These are phyloP conservation scores for Calonectris borealis DNA, from an alignment of 2,113 vertebrate species.

Conservation along the genomic window DNA sequence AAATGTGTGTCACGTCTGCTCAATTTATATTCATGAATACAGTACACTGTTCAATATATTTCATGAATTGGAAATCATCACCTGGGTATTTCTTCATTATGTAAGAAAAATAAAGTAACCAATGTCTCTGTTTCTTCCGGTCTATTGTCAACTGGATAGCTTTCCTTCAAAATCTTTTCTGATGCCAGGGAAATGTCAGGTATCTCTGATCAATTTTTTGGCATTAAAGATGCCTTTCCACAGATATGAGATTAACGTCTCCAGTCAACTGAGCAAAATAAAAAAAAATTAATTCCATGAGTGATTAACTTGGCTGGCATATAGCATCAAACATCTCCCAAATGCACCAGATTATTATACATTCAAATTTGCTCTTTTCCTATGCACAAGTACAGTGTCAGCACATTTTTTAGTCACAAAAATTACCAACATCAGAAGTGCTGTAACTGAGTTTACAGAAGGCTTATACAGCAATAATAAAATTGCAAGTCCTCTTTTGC, in stretches of 20 bases:
- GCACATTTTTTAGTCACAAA: constrained; percentile 33
- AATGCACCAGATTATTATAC: constrained; percentile 11
- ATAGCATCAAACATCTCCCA: background rate
- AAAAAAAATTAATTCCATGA: background rate
- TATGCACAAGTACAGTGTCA: constrained; percentile 3
- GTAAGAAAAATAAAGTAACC: constrained; percentile 13
- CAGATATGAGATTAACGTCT: background rate
- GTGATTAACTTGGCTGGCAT: constrained; percentile 25
- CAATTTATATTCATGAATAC: constrained; percentile 64
- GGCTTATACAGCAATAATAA: constrained; percentile 35
- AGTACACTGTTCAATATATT: background rate
- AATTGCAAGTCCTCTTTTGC: background rate
- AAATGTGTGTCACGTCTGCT: constrained; percentile 1
- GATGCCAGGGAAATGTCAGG: background rate
- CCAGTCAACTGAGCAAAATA: background rate
- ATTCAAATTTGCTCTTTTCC: constrained; percentile 24
- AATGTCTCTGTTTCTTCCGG: background rate
- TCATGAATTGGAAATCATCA: constrained; percentile 36
- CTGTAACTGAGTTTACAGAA: constrained; percentile 22
- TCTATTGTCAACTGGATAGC: background rate
- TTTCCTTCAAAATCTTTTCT: background rate
- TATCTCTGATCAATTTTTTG: background rate
- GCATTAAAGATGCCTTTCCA: background rate
- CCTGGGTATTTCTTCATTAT: constrained; percentile 44
- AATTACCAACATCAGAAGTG: constrained; percentile 14